phyloP scores from a whole-genome alignment of 2,797 vertebrate genomes.

The Serranus cabrilla region DNA sequence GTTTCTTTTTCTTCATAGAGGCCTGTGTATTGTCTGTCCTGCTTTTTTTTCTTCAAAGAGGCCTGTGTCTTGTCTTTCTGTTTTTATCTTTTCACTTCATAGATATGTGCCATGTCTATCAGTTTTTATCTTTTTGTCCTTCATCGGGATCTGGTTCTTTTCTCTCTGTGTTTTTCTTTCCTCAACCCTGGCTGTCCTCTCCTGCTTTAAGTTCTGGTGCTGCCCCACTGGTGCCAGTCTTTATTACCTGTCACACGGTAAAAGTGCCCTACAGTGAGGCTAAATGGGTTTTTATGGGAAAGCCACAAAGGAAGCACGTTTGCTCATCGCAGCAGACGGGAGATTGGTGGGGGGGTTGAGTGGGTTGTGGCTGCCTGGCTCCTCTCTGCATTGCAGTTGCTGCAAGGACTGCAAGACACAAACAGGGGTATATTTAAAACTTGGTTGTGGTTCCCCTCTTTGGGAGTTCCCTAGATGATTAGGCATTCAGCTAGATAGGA shows the following conservation, averaged over 20 bases:
- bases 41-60: too few relatives aligned
- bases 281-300: slow-evolving; percentile 39
- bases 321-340: slow-evolving; percentile 34
- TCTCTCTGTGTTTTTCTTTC: not conserved
- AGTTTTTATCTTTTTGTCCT: too few relatives aligned
- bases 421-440: slow-evolving; percentile 28
- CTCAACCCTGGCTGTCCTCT: not conserved
- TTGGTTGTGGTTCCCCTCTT: slow-evolving; percentile 4
- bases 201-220: not conserved
- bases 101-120: too few relatives aligned
- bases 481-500: not conserved
- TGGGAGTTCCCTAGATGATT: slow-evolving; percentile 13
- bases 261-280: slow-evolving; percentile 43
- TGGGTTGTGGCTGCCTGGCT: slow-evolving; percentile 40
- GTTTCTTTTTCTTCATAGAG: too few relatives aligned
- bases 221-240: slow-evolving; percentile 14
- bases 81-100: too few relatives aligned
- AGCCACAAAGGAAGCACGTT: slow-evolving; percentile 32
- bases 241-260: slow-evolving; percentile 34
- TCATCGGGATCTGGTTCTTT: not conserved
- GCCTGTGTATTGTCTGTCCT: too few relatives aligned
- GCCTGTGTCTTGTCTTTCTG: too few relatives aligned
- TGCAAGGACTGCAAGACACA: slow-evolving; percentile 52
- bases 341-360: slow-evolving; percentile 21
- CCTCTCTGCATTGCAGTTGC: slow-evolving; percentile 70